Percentiles rank a stretch among this genome's conserved stretches.
phyloP scores from a whole-genome alignment of 2,113 vertebrate genomes.

The Lamprotornis superbus region DNA sequence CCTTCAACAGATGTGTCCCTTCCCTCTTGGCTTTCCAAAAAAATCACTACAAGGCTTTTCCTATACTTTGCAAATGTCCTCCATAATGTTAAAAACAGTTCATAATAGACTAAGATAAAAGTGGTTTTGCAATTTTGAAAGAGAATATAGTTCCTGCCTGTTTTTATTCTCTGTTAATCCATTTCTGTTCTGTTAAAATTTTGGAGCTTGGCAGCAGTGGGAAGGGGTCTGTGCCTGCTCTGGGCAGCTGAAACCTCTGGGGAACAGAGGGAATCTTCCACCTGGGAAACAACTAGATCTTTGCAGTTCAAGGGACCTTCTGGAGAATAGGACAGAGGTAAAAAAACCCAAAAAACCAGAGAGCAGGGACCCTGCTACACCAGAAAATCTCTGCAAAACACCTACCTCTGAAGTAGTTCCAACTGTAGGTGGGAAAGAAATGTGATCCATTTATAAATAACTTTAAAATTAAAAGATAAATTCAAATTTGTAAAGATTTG shows the following conservation, averaged over 20 bases:
- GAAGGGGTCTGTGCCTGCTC: not conserved
- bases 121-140: not conserved
- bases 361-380: not conserved
- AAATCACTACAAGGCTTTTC: not conserved
- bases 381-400: not conserved
- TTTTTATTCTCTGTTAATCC: not conserved
- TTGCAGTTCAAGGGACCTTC: not conserved
- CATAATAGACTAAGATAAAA: not conserved
- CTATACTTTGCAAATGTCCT: not conserved
- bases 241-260: not conserved
- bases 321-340: not conserved
- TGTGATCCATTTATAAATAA: not conserved
- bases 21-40: not conserved
- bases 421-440: not conserved
- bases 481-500: not conserved
- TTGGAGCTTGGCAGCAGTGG: not conserved
- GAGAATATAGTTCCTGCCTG: not conserved
- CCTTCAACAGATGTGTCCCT: not conserved
- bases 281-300: not conserved
- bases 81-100: not conserved
- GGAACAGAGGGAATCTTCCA: not conserved
- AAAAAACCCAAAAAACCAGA: rapidly evolving
- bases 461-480: not conserved
- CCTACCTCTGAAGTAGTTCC: not conserved
- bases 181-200: not conserved